Base-by-base conservation (phyloP, 1,140 invertebrate species). In the Drosophila paulistorum region DNA sequence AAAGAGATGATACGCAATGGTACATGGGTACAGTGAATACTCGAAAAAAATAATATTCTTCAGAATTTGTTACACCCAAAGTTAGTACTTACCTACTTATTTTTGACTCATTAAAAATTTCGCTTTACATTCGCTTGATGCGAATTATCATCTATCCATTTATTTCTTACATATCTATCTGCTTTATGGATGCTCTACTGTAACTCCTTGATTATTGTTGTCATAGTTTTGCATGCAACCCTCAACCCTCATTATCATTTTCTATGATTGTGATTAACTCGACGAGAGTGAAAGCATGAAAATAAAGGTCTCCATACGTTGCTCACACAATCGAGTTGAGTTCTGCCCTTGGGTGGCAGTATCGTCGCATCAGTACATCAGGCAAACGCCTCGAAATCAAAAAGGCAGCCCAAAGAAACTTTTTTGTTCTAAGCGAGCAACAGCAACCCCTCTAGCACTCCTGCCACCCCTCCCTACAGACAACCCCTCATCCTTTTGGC, bases 371-470 rank as follows among this genome's bases (percentile, higher is more conserved):
- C 76, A 57, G 65, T 23, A 23, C 78, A 83, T 72, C 84, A 87
- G 78, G 80, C 89, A 80, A 91, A 91, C 89, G 89, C 89, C 89
- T 91, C 79, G 74, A 85, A 91, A 91, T 91, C 89, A 91, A 91
- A 91, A 91, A 91, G 89, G 89, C 89, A 91, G 70, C 70, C 71
- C 68, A 41, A 45, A 33, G 23, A 51, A 62, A 26, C 9, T 39
- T 30, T 26, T 26, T 26, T 26, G 23, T 26, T 26, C 23, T 26
- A 26, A 26, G 23, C 23, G 23, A 26, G 23, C 33, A n/a, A 14
- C 57, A 37, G 64, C 74, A 77, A 77, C 76, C 75, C 75, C 72
- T 62, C 37, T 23, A 33, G 3, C 35, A 11, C 17, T 9, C 45
- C 45, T 51, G 17, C 17, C 45, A 7, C 45, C 10, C 7, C 45